Conservation (phyloP, 1,140 invertebrate genomes). For the Drosophila arawakana region DNA sequence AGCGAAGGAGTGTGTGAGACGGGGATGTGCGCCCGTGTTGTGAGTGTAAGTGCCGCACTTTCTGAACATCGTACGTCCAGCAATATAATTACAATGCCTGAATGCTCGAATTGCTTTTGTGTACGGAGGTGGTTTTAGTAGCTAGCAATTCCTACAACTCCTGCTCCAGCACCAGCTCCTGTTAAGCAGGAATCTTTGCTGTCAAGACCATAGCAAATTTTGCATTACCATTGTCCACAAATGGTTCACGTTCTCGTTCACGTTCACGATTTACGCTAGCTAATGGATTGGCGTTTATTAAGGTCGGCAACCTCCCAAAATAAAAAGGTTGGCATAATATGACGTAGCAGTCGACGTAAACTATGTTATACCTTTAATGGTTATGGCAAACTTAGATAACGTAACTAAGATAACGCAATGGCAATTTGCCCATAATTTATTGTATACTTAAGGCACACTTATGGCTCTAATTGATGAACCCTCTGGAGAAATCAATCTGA, state of each 20-base stretch:
- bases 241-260: conserved; percentile 52
- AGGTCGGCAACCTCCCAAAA: conserved; percentile 21
- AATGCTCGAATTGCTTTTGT: conserved; percentile 43
- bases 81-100: conserved; percentile 80
- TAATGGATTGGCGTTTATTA: conserved; percentile 79
- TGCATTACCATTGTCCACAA: conserved; percentile 58
- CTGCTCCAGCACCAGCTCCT: conserved; percentile 4
- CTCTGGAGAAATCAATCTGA: conserved; percentile 16
- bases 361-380: conserved; percentile 10
- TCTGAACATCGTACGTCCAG: conserved; percentile 64
- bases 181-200: conserved; percentile 29
- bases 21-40: conserved; percentile 36
- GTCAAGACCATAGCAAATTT: conserved; percentile 42
- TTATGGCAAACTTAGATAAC: conserved; percentile 22
- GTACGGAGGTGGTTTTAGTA: conserved; percentile 52
- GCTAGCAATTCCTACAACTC: background rate
- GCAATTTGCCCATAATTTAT: conserved; percentile 45
- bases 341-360: background rate
- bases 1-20: too few relatives aligned
- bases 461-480: conserved; percentile 24
- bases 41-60: conserved; percentile 73
- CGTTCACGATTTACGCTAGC: conserved; percentile 60
- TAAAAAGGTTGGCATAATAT: conserved; percentile 1
- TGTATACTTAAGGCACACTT: conserved; percentile 21
- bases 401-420: conserved; percentile 23